Conservation (phyloP, 2,888 invertebrate genomes). For the Scaptodrosophila latifasciaeformis region DNA sequence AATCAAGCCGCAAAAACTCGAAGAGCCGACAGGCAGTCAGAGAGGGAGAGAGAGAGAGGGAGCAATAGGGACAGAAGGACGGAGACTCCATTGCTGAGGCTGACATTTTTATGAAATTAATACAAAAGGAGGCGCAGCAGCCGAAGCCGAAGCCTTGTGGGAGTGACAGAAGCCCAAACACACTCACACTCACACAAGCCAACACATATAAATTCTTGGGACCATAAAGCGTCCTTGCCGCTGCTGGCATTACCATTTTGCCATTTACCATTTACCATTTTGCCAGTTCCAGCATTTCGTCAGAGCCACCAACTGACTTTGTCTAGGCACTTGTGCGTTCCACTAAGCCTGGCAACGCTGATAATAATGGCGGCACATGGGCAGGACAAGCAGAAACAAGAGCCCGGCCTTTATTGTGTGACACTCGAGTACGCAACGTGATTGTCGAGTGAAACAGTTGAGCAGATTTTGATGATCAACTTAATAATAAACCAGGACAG, state of each 20-base stretch:
- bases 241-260: not conserved
- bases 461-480: constrained; percentile 27
- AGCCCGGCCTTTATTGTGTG: constrained; percentile 44
- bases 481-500: constrained; percentile 17
- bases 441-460: constrained; percentile 11
- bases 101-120: constrained; percentile 66
- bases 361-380: constrained; percentile 11
- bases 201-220: not conserved
- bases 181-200: not conserved
- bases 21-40: not conserved
- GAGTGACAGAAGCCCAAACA: not conserved
- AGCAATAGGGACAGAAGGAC: constrained; percentile 49
- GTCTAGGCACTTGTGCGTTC: no score
- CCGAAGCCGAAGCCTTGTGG: not conserved
- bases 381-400: constrained; percentile 1
- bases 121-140: constrained; percentile 43
- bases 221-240: not conserved
- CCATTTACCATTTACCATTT: not conserved
- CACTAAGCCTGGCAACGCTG: constrained; percentile 6
- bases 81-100: constrained; percentile 36
- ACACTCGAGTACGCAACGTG: constrained; percentile 43
- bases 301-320: no score
- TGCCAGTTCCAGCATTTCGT: no score
- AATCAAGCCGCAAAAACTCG: no score
- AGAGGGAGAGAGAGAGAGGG: constrained; percentile 11